Base-by-base conservation (phyloP, 1,140 invertebrate genomes). In the Hycleus cichorii region DNA sequence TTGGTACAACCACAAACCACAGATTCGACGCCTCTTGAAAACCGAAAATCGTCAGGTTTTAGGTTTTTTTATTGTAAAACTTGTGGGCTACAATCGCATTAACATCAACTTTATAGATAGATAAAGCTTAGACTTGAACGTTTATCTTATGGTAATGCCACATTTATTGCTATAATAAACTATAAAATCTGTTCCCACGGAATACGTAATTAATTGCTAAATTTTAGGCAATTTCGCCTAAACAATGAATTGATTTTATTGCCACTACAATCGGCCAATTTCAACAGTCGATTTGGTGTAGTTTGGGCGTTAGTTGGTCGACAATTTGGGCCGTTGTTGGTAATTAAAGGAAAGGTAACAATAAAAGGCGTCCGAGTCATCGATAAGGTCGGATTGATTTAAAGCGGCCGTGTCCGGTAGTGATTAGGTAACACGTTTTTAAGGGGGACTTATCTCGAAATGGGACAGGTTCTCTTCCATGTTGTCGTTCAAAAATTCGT, bases 331-430 rank as follows among this genome's bases (percentile, higher is more conserved):
- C 54, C 44, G 47, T 49, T 62, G 60, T 62, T 56, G 51, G 64
- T 66, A 66, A 66, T 66, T 66, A 66, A 66, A 59, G 63, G 57
- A 64, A 64, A 64, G 64, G 64, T 58, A 62, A 66, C 64, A 66
- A 66, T 66, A 66, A 66, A 66, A 66, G 56, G 56, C 59, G 58
- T 60, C 60, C 60, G 42, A 58, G 25, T 8, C 52, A 49, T 39
- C 57, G 64, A 66, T 66, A 66, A 66, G 63, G 55, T 51, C 32
- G 54, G 62, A 66, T 62, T 66, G 64, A 66, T 66, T 66, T 66
- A 66, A 53, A 45, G 60, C 55, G 52, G 51, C 57, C 43, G 58
- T 64, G 60, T 64, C 62, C 64, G 49, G 63, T 66, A 66, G 63
- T 66, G 63, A 64, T 62, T 64, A 66, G 62, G 62, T 61, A 64